Evolutionary conservation across 1,140 invertebrate genomes (phyloP), one percentile per base, ranked within the genome.

Genomic region (Cyrtorhinus lividipennis): DNA sequence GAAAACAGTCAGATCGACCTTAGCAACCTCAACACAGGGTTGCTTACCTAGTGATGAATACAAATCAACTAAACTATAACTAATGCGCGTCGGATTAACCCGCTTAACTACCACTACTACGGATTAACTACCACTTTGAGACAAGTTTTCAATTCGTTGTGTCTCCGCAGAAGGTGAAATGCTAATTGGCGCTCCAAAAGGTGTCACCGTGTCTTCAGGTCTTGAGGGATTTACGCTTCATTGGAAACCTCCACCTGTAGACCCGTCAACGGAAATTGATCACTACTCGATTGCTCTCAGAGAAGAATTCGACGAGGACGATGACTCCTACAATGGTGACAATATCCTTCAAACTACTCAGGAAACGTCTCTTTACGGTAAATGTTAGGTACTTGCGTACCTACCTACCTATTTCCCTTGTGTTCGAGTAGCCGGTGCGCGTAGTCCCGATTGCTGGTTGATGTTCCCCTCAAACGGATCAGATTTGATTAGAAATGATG

Each of bases 331-430:
- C 12, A 20, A 53, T 10, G 48, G 48, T 5, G 20, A 53, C 48
- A 10, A 24, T 1, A 18, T 59, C 24, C n/a, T 27, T 59, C 12
- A 27, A 59, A 59, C 24, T 1, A 30, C 58, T 12, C 24, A 59
- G 38, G 58, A 59, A 30, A 26, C 58, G n/a, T 27, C n/a, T n/a
- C n/a, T 59, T 5, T 26, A 22, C 24, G 58, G 58, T 59, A 59
- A 59, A 24, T n/a, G n/a, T n/a, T n/a, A n/a, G n/a, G n/a, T n/a
- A n/a, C n/a, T n/a, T n/a, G n/a, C n/a, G n/a, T n/a, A n/a, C n/a
- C n/a, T n/a, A n/a, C n/a, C n/a, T n/a, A n/a, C n/a, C n/a, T n/a
- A n/a, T n/a, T n/a, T n/a, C n/a, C n/a, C n/a, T n/a, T n/a, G n/a
- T n/a, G n/a, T n/a, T n/a, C n/a, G n/a, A n/a, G n/a, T n/a, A n/a